Evolutionary conservation across 1,140 invertebrate genomes (phyloP), one percentile per base, ranked within the genome.

Genomic region (Heliothis virescens): DNA sequence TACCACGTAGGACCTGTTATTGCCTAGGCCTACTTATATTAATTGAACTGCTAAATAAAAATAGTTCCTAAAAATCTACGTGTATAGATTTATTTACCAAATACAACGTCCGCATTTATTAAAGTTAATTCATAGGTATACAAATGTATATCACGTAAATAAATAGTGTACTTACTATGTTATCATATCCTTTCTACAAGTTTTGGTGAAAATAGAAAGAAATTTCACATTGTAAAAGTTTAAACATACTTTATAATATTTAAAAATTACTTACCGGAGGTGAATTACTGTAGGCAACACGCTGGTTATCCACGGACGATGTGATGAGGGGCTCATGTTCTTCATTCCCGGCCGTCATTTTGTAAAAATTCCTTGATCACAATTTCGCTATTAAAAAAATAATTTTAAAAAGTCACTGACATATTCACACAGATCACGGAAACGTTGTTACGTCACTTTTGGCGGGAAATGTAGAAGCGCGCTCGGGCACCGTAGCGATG

Each of bases 251-350:
- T 50, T 0, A 12, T 52, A 52, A 7, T 12, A 18, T 16, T 18
- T 5, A 50, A 52, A 50, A 50, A 12, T 29, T 21, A 81, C 79
- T 85, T 85, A 94, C 92, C 79, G 87, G 85, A 9, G 93, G 91
- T 29, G 93, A 89, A 86, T 88, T 90, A 87, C 86, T 89, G 84
- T 92, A 90, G 12, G 95, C 83, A 71, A 94, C 90, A 63, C 93
- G 86, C 76, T 94, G 91, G 81, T 94, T 91, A 76, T 95, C 93
- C 12, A 92, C 90, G 15, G 94, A 91, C 1, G 92, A 86, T 41
- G 90, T 89, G 77, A 95, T 92, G 34, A 93, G 86, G 9, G 93
- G 92, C 78, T 94, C 92, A 47, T 94, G 93, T 67, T 94, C 93
- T 79, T 94, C 94, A 5, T 79, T 89, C 50, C 90, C 92, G 29